Evolutionary conservation across 1,140 invertebrate species (phyloP), one percentile per base, ranked within the genome.

Genomic region (Apis cerana): DNA sequence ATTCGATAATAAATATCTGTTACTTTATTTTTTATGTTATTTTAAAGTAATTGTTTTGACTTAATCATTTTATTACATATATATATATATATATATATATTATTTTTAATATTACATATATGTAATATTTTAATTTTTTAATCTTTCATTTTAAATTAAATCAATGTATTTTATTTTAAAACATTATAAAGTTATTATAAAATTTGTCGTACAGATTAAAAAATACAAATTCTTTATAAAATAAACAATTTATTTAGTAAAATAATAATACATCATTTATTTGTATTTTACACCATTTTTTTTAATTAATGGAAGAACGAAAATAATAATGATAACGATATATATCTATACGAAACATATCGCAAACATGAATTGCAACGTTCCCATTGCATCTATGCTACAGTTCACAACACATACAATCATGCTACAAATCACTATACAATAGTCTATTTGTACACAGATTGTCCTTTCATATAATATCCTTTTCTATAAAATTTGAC

Each of bases 171-270:
- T 7, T 52, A 17, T 23, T 17, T 50, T n/a, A n/a, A n/a, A n/a
- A n/a, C n/a, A n/a, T n/a, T n/a, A n/a, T n/a, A n/a, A n/a, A n/a
- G n/a, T n/a, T n/a, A n/a, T n/a, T 0, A n/a, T 0, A 65, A 21
- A 68, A 48, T 48, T 12, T 54, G 1, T 10, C 9, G 5, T 9
- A 2, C 2, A 7, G 15, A 48, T 23, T 13, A 10, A 23, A 19
- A 17, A 12, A 50, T 10, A 5, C 21, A 1, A 21, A 11, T 76
- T 76, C 21, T 68, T 88, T 88, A 86, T 81, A 86, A 88, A 89
- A 89, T 89, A 89, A 89, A 89, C 56, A 81, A 86, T 89, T 89
- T 89, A 88, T 86, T 88, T 89, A 89, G 52, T 89, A 89, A 89
- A 89, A 89, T 89, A 88, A 89, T 86, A 89, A 86, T 88, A 88